phyloP scores from a whole-genome alignment of 2,797 vertebrate genomes.

The Chloroceryle inda region DNA sequence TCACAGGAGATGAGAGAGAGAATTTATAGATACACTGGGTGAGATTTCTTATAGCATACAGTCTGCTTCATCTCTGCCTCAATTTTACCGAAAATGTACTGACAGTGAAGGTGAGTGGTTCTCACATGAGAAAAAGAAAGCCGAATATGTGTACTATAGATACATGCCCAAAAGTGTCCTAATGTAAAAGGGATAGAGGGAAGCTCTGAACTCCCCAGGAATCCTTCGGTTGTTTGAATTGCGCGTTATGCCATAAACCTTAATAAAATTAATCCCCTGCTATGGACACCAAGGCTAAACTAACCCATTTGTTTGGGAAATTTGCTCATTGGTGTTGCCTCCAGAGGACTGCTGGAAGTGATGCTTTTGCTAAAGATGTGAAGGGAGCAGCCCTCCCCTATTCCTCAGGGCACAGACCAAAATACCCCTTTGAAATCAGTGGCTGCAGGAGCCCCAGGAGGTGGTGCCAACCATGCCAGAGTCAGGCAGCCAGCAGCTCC shows the following conservation, averaged over 20 bases:
- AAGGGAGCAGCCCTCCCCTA: neutral
- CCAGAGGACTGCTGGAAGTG: neutral
- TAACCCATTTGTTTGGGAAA: neutral
- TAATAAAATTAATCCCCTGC: neutral
- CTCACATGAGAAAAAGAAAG: neutral
- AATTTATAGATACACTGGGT: slow-evolving; percentile 22
- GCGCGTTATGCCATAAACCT: neutral
- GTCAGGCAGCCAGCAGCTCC: neutral
- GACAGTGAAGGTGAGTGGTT: neutral
- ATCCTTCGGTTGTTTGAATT: neutral
- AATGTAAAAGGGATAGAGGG: neutral
- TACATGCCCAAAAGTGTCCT: neutral
- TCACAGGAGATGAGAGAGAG: slow-evolving; percentile 21
- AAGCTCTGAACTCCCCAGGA: neutral
- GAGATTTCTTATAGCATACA: slow-evolving; percentile 29
- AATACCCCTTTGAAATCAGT: neutral
- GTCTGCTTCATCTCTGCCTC: slow-evolving; percentile 40
- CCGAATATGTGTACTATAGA: neutral
- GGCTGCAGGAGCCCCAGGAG: accelerated
- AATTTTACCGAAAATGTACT: slow-evolving; percentile 20
- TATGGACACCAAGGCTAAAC: neutral
- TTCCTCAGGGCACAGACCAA: neutral
- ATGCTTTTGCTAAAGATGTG: neutral
- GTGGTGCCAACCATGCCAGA: neutral
- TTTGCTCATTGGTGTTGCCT: neutral